A percentile compares a stretch with the other conserved stretches of the same genome.
phyloP scores from a whole-genome alignment of 2,113 vertebrate genomes.

The Oryzias celebensis region DNA sequence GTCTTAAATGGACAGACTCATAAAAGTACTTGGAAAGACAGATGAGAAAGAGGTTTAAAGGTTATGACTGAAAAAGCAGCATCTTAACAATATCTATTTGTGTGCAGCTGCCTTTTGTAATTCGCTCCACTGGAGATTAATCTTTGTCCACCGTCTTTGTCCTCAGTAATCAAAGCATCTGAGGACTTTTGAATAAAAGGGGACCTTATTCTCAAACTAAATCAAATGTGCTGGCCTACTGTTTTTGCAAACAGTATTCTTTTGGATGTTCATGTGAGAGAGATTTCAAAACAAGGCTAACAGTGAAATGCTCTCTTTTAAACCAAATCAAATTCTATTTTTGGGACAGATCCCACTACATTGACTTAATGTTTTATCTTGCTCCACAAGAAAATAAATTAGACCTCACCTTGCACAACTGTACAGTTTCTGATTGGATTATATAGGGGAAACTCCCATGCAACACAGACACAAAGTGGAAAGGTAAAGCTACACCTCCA shows the following conservation, averaged over 20 bases:
- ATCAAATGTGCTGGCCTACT: not conserved
- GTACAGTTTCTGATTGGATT: constrained; percentile 53
- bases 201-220: not conserved
- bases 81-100: not conserved
- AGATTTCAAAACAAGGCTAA: not conserved
- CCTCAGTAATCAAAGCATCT: not conserved
- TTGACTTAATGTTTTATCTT: constrained; percentile 26
- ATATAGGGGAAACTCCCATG: constrained; percentile 25
- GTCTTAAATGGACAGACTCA: not conserved
- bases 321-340: constrained; percentile 32
- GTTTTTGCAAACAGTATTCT: not conserved
- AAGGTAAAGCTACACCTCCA: constrained; percentile 61
- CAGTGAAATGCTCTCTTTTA: constrained; percentile 11
- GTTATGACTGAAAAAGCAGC: not conserved
- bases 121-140: not conserved
- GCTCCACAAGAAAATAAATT: constrained; percentile 11
- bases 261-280: not conserved
- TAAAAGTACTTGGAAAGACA: not conserved
- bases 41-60: not conserved
- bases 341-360: constrained; percentile 34
- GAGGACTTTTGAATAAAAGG: not conserved
- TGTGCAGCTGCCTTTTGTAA: not conserved
- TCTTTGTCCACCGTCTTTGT: not conserved
- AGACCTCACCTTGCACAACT: constrained; percentile 30
- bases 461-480: constrained; percentile 25